A percentile compares a stretch with the other conserved stretches of the same genome.
These are phyloP conservation scores for Lasioglossum malachurum DNA, from an alignment of 2,888 invertebrate genomes.

Conservation along the genomic window DNA sequence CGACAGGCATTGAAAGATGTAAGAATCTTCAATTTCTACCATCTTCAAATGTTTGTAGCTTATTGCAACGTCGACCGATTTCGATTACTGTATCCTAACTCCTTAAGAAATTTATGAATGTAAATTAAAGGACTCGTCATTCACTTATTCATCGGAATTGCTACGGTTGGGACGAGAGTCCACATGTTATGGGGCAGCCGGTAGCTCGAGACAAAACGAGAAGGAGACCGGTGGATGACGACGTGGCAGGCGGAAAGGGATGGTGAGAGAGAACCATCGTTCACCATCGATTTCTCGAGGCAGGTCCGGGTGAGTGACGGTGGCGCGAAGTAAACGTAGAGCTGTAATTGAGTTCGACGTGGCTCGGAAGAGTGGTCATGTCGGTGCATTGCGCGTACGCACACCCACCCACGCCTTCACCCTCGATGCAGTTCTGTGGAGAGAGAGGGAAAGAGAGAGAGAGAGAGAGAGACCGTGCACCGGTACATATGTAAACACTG, in stretches of 20 bases:
- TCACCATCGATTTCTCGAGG: constrained; percentile 73
- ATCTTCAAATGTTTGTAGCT: too few species aligned
- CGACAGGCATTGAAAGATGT: too few species aligned
- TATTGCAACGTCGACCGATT: too few species aligned
- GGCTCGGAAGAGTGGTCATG: constrained; percentile 63
- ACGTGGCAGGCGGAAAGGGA: constrained; percentile 11
- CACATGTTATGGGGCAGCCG: neutral
- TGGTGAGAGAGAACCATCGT: constrained; percentile 67
- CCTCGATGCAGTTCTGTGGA: neutral
- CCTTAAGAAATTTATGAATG: too few species aligned
- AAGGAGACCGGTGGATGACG: constrained; percentile 16
- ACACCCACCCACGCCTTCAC: constrained; percentile 4
- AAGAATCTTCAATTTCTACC: too few species aligned
- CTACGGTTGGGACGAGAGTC: neutral
- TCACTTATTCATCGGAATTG: neutral
- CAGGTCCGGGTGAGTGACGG: constrained; percentile 63
- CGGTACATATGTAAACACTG: constrained; percentile 14
- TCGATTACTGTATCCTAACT: too few species aligned
- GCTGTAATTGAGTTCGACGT: constrained; percentile 73
- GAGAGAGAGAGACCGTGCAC: neutral
- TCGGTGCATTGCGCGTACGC: constrained; percentile 31
- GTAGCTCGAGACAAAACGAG: constrained; percentile 15
- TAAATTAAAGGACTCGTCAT: too few species aligned
- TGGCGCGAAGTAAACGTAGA: constrained; percentile 66
- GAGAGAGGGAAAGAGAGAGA: neutral